Base-by-base conservation (phyloP, 2,113 vertebrate genomes). In the Urocolius indicus region DNA sequence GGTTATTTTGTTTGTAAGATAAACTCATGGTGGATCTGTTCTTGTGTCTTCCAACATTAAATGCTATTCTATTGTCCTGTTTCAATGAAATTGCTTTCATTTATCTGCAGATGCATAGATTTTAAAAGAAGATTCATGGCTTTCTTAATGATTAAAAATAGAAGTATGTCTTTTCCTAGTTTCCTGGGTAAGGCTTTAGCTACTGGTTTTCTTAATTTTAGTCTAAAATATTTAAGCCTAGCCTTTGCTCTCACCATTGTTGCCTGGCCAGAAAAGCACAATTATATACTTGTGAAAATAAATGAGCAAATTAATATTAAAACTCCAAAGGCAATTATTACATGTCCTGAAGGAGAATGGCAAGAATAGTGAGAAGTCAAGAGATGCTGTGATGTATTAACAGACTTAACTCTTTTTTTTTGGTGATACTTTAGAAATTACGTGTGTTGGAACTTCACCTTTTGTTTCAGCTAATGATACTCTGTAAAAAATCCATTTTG, bases 291-390 rank as follows among this genome's bases (percentile, higher is more conserved):
- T 84, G 36, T 71, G 57, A 84, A 93, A 85, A 85, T 3, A 24
- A 90, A 67, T 48, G 34, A 83, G 43, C 10, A 84, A 95, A 83
- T 74, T 6, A 93, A 87, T 95, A 55, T 63, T 83, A 63, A 91
- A 95, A 41, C 13, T 77, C 18, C 21, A 59, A 84, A 80, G 18
- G 30, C 63, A 95, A 94, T 85, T 93, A 85, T 73, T 94, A 51
- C 9, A 80, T 86, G 38, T 92, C 68, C 67, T 73, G 48, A 52
- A 93, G 85, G 82, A 80, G 36, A 77, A 58, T 84, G 48, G 21
- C 54, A 88, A 66, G 38, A 95, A 76, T 38, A 76, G 24, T 34
- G 93, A 72, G 5, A 66, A 79, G 34, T 67, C 62, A 30, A 43
- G 23, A 58, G 58, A 73, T 52, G 57, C 14, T 6, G 4, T 48